These are phyloP conservation scores for Ptilodon capucinus DNA, from an alignment of 2,888 invertebrate genomes.

Conservation along the genomic window DNA sequence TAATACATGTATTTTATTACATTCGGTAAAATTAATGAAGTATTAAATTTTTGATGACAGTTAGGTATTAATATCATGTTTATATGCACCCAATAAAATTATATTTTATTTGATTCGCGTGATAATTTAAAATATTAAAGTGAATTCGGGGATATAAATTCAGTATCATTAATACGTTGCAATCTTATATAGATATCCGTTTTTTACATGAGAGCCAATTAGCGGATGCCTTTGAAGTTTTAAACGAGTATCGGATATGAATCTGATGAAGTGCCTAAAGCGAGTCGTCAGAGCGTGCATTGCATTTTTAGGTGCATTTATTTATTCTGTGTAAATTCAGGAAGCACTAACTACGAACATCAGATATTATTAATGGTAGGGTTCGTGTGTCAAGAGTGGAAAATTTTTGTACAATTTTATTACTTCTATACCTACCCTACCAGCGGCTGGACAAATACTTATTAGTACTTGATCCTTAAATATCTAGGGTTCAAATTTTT, in stretches of 20 bases:
- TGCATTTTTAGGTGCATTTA: conserved; percentile 58
- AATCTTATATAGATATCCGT: conserved; percentile 34
- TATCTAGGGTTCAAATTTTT: too few species aligned
- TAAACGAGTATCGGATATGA: conserved; percentile 67
- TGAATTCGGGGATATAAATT: background rate
- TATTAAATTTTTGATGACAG: conserved; percentile 9
- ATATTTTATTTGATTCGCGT: background rate
- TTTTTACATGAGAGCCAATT: conserved; percentile 56
- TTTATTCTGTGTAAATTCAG: conserved; percentile 49
- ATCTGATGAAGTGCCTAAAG: conserved; percentile 72
- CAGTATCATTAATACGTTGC: conserved; percentile 21
- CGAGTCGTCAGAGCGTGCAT: conserved; percentile 61
- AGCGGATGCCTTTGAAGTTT: conserved; percentile 72
- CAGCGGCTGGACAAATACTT: too few species aligned
- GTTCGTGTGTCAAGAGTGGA: too few species aligned
- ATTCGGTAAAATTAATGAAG: conserved; percentile 8
- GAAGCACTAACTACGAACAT: too few species aligned
- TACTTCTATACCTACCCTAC: too few species aligned
- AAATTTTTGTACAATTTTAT: too few species aligned
- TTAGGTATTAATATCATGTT: background rate
- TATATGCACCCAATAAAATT: background rate
- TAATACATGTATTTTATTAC: conserved; percentile 12
- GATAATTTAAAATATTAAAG: background rate
- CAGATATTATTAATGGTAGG: too few species aligned
- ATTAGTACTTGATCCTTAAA: too few species aligned